phyloP scores from a whole-genome alignment of 2,113 vertebrate species.

The Colistium nudipinnis region DNA sequence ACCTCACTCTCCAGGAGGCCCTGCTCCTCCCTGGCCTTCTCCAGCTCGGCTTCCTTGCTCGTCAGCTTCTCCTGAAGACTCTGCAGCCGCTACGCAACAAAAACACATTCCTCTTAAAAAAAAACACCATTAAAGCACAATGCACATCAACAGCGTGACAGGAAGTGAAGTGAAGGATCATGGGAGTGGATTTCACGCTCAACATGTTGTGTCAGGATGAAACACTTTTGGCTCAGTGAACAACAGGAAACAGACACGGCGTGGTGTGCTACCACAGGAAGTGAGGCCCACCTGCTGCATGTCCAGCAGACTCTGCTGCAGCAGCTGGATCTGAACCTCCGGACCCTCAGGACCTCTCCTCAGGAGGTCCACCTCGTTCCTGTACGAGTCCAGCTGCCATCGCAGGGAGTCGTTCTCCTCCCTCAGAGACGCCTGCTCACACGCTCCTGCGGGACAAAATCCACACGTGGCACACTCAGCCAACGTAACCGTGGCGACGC shows the following conservation, averaged over 20 bases:
- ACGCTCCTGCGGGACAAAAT: slow-evolving; percentile 82
- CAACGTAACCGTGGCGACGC: too few species aligned
- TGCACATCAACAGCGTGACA: slow-evolving; percentile 55
- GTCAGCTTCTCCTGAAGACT: slow-evolving; percentile 91
- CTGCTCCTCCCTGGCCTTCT: slow-evolving; percentile 90
- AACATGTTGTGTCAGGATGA: too few species aligned
- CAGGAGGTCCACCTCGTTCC: slow-evolving; percentile 94
- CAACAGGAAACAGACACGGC: too few species aligned
- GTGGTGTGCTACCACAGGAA: not conserved
- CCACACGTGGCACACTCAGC: too few species aligned
- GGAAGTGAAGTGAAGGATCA: slow-evolving; percentile 46
- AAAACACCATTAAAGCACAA: not conserved
- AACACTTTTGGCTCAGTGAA: too few species aligned
- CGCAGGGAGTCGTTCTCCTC: slow-evolving; percentile 98
- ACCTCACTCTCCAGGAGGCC: slow-evolving; percentile 73
- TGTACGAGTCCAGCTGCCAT: slow-evolving; percentile 95
- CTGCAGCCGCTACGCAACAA: slow-evolving; percentile 86
- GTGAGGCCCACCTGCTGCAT: slow-evolving; percentile 90
- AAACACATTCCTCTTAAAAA: not conserved
- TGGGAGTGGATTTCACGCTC: slow-evolving; percentile 24
- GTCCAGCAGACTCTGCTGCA: slow-evolving; percentile 91
- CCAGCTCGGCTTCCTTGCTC: slow-evolving; percentile 89
- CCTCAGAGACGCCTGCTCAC: slow-evolving; percentile 85
- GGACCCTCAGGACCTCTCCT: slow-evolving; percentile 86
- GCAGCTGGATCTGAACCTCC: slow-evolving; percentile 86